These are phyloP conservation scores for Rhinatrema bivittatum DNA, from an alignment of 2,797 vertebrate species.

Conservation along the genomic window DNA sequence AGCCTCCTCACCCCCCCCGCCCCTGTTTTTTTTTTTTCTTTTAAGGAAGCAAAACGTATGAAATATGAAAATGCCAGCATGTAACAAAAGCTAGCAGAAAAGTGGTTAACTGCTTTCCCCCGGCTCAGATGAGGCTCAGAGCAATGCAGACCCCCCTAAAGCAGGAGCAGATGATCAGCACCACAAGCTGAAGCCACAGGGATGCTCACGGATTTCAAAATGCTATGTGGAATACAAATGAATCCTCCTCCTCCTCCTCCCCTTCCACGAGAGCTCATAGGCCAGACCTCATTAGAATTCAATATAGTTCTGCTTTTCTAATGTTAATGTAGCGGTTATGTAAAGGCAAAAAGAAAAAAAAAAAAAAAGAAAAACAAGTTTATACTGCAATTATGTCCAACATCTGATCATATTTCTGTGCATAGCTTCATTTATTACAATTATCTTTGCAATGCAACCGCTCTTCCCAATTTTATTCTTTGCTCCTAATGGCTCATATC, in stretches of 20 bases:
- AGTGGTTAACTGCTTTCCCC: slow-evolving; percentile 41
- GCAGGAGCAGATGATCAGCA: slow-evolving; percentile 80
- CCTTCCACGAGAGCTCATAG: slow-evolving; percentile 49
- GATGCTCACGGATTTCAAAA: slow-evolving; percentile 61
- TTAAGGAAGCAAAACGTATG: too few species aligned
- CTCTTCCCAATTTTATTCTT: slow-evolving; percentile 25
- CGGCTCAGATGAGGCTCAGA: slow-evolving; percentile 45
- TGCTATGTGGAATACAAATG: slow-evolving; percentile 82
- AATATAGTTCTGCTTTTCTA: slow-evolving; percentile 59
- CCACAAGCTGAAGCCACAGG: slow-evolving; percentile 73
- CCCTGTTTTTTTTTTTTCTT: too few species aligned
- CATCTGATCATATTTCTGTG: slow-evolving; percentile 36
- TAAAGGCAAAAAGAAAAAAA: slow-evolving; percentile 16
- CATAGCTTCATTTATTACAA: slow-evolving; percentile 31
- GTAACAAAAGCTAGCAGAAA: slow-evolving; percentile 45
- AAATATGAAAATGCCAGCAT: too few species aligned
- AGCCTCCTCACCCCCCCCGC: too few species aligned
- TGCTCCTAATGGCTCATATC: slow-evolving; percentile 25
- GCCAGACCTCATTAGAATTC: slow-evolving; percentile 69
- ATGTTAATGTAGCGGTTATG: slow-evolving; percentile 62
- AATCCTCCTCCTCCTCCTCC: slow-evolving; percentile 65
- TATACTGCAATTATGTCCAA: slow-evolving; percentile 31
- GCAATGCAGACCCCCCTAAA: slow-evolving; percentile 61
- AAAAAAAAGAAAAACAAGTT: background rate
- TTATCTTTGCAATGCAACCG: slow-evolving; percentile 21